Evolutionary conservation across 2,797 vertebrate species (phyloP).

Genomic region (Pachyuromys duprasi): DNA sequence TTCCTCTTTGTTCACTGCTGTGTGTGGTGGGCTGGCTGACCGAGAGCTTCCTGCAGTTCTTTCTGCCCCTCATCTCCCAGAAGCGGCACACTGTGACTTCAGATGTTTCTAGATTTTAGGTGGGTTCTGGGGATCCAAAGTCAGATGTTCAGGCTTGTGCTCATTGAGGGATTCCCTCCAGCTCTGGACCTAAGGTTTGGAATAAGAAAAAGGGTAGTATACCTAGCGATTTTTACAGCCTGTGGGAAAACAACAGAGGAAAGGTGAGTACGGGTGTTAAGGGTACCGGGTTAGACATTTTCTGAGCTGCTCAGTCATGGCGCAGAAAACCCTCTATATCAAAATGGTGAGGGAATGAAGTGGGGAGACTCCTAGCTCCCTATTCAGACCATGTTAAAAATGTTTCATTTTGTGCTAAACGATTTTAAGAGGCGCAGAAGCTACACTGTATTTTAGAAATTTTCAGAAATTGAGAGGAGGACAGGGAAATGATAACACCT

Average conservation of each 20-base stretch:
- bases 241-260: not conserved
- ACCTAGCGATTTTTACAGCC: not conserved
- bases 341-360: not conserved
- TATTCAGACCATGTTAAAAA: not conserved
- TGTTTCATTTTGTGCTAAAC: not conserved
- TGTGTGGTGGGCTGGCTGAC: not conserved
- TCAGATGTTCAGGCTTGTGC: not conserved
- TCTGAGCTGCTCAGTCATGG: not conserved
- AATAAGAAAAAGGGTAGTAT: not conserved
- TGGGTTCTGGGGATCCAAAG: not conserved
- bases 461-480: constrained; percentile 37
- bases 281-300: not conserved
- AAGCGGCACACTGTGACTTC: not conserved
- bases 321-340: not conserved
- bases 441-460: not conserved
- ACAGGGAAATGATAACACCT: not conserved
- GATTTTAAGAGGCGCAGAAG: not conserved
- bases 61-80: not conserved
- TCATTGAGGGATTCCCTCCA: too few species aligned
- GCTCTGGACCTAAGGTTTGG: not conserved
- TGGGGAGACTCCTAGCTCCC: not conserved
- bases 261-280: not conserved
- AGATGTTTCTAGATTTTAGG: not conserved
- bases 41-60: not conserved
- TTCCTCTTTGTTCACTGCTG: not conserved